Base-by-base conservation (phyloP, 2,888 invertebrate species). In the Drepanosiphum platanoidis region DNA sequence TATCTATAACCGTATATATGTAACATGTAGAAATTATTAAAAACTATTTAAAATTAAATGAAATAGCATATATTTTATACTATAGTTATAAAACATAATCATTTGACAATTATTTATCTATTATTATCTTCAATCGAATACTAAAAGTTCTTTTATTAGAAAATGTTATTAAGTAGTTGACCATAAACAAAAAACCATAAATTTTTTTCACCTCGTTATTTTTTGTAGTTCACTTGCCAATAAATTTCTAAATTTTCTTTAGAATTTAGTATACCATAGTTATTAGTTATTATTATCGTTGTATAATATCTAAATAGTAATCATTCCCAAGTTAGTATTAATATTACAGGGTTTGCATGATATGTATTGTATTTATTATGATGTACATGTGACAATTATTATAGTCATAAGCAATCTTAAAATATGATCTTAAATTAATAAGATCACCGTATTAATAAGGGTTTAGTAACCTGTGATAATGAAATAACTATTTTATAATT, bases 401-500 rank as follows among this genome's bases (percentile, higher is more conserved):
- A 52, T 52, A 52, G 68, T 52, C 34, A 68, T 68, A 9, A 80
- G 46, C 68, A 80, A 80, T 80, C 46, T 66, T 80, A 68, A 64
- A 64, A 80, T 80, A n/a, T 68, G 46, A 52, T 52, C 46, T 36
- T n/a, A 5, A 75, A 34, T 74, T 74, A 74, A 34, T 34, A 30
- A 58, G 39, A 70, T 75, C n/a, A 34, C 32, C 27, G 70, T 75
- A 39, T 66, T 46, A 42, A 7, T 46, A 79, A 66, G 64, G 66
- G n/a, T 66, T 42, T 79, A 70, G 52, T 70, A 52, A 80, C 80
- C 68, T 70, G 68, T 80, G 68, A 80, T 79, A 80, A 80, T 52
- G 46, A 79, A 71, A 42, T 46, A 68, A 80, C 8, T 46, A 52
- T 68, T 46, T 79, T 79, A 52, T 18, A 52, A 79, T 52, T 68